Conservation (phyloP, 1,140 invertebrate genomes). For the Aphidius gifuensis region DNA sequence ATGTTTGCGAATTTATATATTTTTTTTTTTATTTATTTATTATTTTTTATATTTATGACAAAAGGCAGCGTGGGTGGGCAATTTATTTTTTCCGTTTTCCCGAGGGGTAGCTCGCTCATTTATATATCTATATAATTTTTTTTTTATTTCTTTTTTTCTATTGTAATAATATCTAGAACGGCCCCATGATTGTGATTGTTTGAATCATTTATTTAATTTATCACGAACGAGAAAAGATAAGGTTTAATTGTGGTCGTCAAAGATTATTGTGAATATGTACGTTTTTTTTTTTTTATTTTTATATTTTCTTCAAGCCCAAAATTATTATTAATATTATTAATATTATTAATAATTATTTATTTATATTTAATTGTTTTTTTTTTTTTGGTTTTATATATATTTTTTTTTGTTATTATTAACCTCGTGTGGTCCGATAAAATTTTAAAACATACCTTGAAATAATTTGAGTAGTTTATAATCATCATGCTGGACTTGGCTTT, state of each 20-base stretch:
- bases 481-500: too few species aligned
- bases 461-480: too few species aligned
- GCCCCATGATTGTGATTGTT: conserved; percentile 40
- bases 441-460: too few species aligned
- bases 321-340: too few species aligned
- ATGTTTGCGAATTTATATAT: not conserved
- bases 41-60: conserved; percentile 12
- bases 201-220: conserved; percentile 34
- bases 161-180: conserved; percentile 22
- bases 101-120: not conserved
- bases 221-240: conserved; percentile 30
- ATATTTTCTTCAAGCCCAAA: not conserved
- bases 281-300: not conserved
- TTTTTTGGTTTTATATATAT: too few species aligned
- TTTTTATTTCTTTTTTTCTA: not conserved
- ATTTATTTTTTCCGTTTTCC: not conserved
- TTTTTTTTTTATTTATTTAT: conserved; percentile 4
- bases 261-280: not conserved
- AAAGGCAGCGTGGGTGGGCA: conserved; percentile 22
- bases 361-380: not conserved
- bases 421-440: too few species aligned
- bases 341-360: not conserved
- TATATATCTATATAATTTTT: not conserved
- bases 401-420: too few species aligned
- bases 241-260: not conserved